Base-by-base conservation (phyloP, 2,888 invertebrate species). In the Melanophora roralis region DNA sequence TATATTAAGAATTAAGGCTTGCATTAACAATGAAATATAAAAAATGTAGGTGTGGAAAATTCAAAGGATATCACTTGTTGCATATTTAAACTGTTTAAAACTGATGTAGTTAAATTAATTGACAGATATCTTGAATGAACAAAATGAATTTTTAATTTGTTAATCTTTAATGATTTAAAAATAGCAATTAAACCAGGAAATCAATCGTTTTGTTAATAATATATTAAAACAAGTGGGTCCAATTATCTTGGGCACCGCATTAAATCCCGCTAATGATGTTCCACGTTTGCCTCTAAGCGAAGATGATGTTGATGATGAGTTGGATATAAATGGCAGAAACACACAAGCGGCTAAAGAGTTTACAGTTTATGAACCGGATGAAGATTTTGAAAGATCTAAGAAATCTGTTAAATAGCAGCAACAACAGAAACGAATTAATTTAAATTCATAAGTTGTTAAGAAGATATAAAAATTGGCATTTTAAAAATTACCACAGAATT, bases 121-220 rank as follows among this genome's bases (percentile, higher is more conserved):
- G 59, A 74, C 49, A 43, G 62, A 34, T 21, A 32, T 21, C 51
- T 6, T 11, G 16, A 53, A 36, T 23, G 32, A n/a, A 27, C 7
- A 38, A 68, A 68, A 47, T 47, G 47, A 62, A 76, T 64, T 69
- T 36, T 76, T 64, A 64, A 64, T 40, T 43, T 59, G 7, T 69
- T 32, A 23, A 69, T 59, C 47, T 59, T 69, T 27, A 59, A 49
- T 40, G 68, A 51, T 36, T 1, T 49, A 8, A 64, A 47, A 62
- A 57, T 76, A 88, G 87, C 86, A 87, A 86, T 84, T 88, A 82
- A 83, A 88, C 86, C 81, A 81, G 81, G 85, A 88, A 84, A 88
- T 88, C 83, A 85, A 88, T 86, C 86, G 86, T 67, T 81, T 88
- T 83, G 86, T 84, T 81, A 86, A 87, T 84, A 84, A 83, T 81